A percentile compares a stretch with the other conserved stretches of the same genome.
These are phyloP conservation scores for Cheiracanthium punctorium DNA, from an alignment of 2,888 invertebrate species.

Conservation along the genomic window DNA sequence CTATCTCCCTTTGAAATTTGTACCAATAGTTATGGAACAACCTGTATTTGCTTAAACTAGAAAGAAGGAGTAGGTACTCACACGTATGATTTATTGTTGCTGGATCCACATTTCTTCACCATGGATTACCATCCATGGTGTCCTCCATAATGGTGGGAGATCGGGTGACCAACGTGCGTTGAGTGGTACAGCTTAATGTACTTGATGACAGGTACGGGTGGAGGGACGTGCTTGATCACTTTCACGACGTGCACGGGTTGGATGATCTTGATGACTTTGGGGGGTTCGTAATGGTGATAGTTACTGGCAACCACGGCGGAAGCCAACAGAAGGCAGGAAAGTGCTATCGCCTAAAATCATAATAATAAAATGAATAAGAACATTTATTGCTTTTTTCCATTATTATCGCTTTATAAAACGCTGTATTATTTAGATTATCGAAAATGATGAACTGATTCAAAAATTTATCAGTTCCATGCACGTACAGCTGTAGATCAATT, in stretches of 20 bases:
- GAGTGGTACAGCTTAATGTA: slow-evolving; percentile 58
- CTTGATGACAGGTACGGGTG: slow-evolving; percentile 63
- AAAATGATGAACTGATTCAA: no score
- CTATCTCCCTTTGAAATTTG: no score
- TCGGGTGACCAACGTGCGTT: slow-evolving; percentile 50
- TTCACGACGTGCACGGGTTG: slow-evolving; percentile 59
- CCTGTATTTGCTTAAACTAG: no score
- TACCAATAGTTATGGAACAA: no score
- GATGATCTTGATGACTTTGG: slow-evolving; percentile 61
- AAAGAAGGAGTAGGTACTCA: no score
- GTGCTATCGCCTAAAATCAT: background rate
- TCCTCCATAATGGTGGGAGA: background rate
- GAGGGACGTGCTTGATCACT: slow-evolving; percentile 59
- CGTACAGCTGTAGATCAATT: no score
- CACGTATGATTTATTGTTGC: no score
- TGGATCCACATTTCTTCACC: no score
- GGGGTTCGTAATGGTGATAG: slow-evolving; percentile 30
- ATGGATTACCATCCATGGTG: background rate
- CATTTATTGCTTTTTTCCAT: no score
- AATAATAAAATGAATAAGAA: background rate
- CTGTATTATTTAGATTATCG: no score
- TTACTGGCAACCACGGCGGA: slow-evolving; percentile 13
- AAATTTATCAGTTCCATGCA: no score
- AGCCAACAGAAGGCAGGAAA: slow-evolving; percentile 13
- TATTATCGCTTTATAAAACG: no score